Evolutionary conservation across 2,113 vertebrate genomes (phyloP), one percentile per base, ranked within the genome.

Genomic region (Cyprinodon variegatus): DNA sequence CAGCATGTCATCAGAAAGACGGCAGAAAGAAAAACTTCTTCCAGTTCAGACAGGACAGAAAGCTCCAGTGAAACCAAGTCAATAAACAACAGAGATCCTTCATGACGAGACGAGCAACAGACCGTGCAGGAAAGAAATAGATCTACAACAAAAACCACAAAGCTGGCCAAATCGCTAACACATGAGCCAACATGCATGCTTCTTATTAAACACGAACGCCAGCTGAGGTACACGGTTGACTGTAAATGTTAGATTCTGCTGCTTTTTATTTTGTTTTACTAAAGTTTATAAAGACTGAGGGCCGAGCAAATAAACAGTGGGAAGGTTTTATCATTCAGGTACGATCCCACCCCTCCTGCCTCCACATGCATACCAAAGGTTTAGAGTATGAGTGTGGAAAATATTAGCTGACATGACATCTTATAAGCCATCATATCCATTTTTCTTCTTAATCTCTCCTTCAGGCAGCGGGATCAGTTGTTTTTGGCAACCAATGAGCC

Each of bases 61-160:
- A 68, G 61, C 72, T 38, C n/a, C 29, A 68, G 70, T 80, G 83
- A 82, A 87, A 84, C 77, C 64, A 4, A 86, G 82, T 87, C 74
- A 69, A 89, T 86, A 89, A 91, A 90, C 83, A 89, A 85, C 82
- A 77, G 50, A 75, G 43, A 85, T 77, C 72, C 83, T 73, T 87
- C 68, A 69, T 86, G 79, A 87, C 64, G n/a, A 66, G 40, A 72
- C 67, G 76, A 68, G 73, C 74, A 78, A 61, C 62, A 61, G 68
- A 80, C 64, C 74, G 3, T 70, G 70, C 45, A 68, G 17, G 38
- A 61, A 67, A 68, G 76, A 65, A 65, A 11, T 48, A 81, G 74
- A 83, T 79, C 62, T 70, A 15, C 74, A 29, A 69, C 83, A 81
- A 72, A 63, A 38, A 79, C 85, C 88, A 68, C 78, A 80, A 70